Evolutionary conservation across 2,113 vertebrate genomes (phyloP), one percentile per base, ranked within the genome.

Genomic region (Lepisosteus osseus): DNA sequence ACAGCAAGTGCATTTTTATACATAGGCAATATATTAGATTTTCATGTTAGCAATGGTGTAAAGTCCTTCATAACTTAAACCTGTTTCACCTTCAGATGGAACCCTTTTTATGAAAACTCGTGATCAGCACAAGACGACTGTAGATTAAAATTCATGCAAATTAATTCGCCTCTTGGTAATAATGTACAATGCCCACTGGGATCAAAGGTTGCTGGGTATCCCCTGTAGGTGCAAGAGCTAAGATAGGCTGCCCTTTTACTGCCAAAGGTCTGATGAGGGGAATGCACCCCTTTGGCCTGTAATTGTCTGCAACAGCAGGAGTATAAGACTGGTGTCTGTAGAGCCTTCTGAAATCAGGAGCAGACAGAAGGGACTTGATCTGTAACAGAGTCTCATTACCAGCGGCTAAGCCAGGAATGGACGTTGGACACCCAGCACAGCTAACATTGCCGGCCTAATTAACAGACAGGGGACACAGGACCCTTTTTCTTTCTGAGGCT

Each of bases 381-480:
- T 66, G 56, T 56, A 69, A 61, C 45, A 29, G 13, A 8, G 51
- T 56, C 82, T 88, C 84, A 85, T 87, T 87, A 87, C 76, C 78
- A 83, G 67, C 78, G 81, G 13, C 73, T 84, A 15, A 47, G 75
- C 57, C 63, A 68, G 77, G 79, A 54, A 65, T 54, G 54, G 61
- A 63, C 72, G 14, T 62, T 78, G 74, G 77, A 76, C 80, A 77
- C 80, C 79, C 68, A 77, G 76, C 83, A 81, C 69, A 71, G 75
- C 76, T 81, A 83, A 80, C 82, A 78, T 17, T 54, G 12, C 51
- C 62, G 44, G 82, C 78, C 85, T 88, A 87, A 88, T 89, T 86
- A 87, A 81, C 83, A 85, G 85, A 85, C 78, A 67, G 82, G 82
- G 84, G 86, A 84, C 82, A 78, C 78, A 78, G 79, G 61, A 65